Percentiles rank a stretch among this genome's conserved stretches.
Evolutionary conservation across 1,140 invertebrate species (phyloP).

Genomic region (Drosophila sproati): DNA sequence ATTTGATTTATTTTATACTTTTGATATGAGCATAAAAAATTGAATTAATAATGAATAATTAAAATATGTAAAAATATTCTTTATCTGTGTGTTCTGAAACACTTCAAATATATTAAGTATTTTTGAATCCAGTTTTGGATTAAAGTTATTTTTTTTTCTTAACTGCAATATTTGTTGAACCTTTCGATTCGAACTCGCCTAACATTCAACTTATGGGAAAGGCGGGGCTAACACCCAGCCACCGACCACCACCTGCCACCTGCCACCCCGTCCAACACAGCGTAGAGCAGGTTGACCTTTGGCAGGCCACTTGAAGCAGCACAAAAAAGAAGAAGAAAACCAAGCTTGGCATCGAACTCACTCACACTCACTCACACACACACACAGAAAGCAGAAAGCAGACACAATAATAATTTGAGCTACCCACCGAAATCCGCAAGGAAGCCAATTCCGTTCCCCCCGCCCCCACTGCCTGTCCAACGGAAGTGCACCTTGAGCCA

Average conservation of each 20-base stretch:
- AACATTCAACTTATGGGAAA: too few relatives aligned
- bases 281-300: conserved; percentile 36
- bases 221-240: not conserved
- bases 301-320: conserved; percentile 27
- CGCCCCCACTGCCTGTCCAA: not conserved
- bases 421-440: conserved; percentile 13
- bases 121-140: too few relatives aligned
- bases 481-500: not conserved
- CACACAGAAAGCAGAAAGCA: conserved; percentile 25
- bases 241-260: not conserved
- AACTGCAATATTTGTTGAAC: too few relatives aligned
- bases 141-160: too few relatives aligned
- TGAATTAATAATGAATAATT: too few relatives aligned
- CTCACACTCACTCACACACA: conserved; percentile 4
- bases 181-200: too few relatives aligned
- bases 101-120: too few relatives aligned
- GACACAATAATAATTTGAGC: conserved; percentile 60
- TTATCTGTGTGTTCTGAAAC: too few relatives aligned
- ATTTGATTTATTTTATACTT: too few relatives aligned
- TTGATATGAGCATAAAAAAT: too few relatives aligned
- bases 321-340: not conserved
- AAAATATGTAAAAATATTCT: too few relatives aligned
- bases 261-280: not conserved
- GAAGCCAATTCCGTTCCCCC: conserved; percentile 2
- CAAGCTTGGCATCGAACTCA: conserved; percentile 5